Conservation (phyloP, 1,140 invertebrate genomes). For the Adoxophyes honmai region DNA sequence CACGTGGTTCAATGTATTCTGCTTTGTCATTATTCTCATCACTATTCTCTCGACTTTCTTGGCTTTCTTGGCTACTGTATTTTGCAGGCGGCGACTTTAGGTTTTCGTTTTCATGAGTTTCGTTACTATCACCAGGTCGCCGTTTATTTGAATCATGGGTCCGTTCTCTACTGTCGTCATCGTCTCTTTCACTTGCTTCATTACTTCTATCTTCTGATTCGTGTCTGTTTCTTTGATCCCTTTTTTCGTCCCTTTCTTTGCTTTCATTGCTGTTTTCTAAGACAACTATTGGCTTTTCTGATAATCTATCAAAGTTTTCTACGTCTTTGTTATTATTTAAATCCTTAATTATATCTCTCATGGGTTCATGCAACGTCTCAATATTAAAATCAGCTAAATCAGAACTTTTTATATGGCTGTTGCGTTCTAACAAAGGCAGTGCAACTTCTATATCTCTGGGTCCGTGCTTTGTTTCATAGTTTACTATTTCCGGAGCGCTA, state of each 20-base stretch:
- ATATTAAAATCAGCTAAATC: conserved; percentile 61
- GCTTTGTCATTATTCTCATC: neutral
- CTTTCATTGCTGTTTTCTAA: conserved; percentile 20
- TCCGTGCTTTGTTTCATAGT: conserved; percentile 44
- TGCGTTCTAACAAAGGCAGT: conserved; percentile 20
- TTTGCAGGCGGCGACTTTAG: conserved; percentile 12
- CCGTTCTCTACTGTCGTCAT: conserved; percentile 22
- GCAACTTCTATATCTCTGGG: conserved; percentile 27
- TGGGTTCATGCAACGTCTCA: conserved; percentile 40
- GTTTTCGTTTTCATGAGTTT: conserved; percentile 26
- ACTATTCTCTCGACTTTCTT: conserved; percentile 13
- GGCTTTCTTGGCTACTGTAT: conserved; percentile 16
- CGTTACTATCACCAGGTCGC: conserved; percentile 17
- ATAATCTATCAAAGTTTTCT: neutral
- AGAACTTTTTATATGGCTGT: conserved; percentile 37
- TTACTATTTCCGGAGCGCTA: conserved; percentile 31
- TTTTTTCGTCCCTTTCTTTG: conserved; percentile 17
- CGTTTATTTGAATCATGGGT: neutral
- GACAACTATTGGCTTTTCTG: neutral
- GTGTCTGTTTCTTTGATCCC: neutral
- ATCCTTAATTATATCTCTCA: conserved; percentile 15
- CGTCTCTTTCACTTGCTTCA: conserved; percentile 22
- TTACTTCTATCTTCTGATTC: conserved; percentile 15
- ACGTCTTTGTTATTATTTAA: conserved; percentile 1
- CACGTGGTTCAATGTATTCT: neutral